Conservation (phyloP, 2,888 invertebrate genomes). For the Dolichopus griseipennis region DNA sequence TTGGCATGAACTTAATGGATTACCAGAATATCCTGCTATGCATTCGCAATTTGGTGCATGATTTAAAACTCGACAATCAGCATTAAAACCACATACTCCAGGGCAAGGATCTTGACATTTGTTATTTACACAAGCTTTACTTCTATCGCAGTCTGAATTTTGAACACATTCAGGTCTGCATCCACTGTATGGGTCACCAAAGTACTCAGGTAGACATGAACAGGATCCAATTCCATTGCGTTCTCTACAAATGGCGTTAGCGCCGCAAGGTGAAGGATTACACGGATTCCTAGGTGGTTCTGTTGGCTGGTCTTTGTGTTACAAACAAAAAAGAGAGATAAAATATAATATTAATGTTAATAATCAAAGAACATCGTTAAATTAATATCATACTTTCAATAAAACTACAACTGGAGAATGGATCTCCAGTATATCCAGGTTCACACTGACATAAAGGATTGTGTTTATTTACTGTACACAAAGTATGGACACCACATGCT, state of each 20-base stretch:
- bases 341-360: slow-evolving; percentile 9
- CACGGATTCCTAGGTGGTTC: slow-evolving; percentile 62
- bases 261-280: slow-evolving; percentile 69
- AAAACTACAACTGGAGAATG: slow-evolving; percentile 59
- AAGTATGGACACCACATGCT: slow-evolving; percentile 64
- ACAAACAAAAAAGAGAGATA: slow-evolving; percentile 7
- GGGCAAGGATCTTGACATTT: slow-evolving; percentile 72
- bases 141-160: slow-evolving; percentile 63
- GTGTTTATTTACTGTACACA: slow-evolving; percentile 69
- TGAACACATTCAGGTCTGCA: slow-evolving; percentile 75
- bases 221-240: slow-evolving; percentile 67
- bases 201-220: slow-evolving; percentile 62
- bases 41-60: slow-evolving; percentile 71
- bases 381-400: slow-evolving; percentile 41
- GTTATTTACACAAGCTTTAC: slow-evolving; percentile 65
- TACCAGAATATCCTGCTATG: slow-evolving; percentile 61
- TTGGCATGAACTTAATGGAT: slow-evolving; percentile 58
- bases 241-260: slow-evolving; percentile 69
- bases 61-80: slow-evolving; percentile 64
- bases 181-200: slow-evolving; percentile 68
- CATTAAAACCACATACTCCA: slow-evolving; percentile 67
- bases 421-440: slow-evolving; percentile 67
- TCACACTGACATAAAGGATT: slow-evolving; percentile 67
- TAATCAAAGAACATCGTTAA: slow-evolving; percentile 13
- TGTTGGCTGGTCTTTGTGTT: slow-evolving; percentile 33